Conservation (phyloP, 2,888 invertebrate species). For the Seira ritae region DNA sequence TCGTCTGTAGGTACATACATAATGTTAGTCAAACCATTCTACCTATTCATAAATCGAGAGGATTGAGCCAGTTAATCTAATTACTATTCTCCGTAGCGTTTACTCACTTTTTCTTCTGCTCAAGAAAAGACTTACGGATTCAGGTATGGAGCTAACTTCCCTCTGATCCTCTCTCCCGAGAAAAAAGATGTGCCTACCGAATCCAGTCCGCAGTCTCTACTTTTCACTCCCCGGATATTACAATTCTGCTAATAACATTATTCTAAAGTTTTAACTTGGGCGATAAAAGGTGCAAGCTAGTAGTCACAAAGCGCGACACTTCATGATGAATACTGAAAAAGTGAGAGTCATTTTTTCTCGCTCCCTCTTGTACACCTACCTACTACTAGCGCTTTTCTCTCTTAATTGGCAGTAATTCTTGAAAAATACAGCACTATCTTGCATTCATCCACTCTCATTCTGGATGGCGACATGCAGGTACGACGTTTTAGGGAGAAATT, state of each 20-base stretch:
- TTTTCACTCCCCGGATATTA: not conserved
- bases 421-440: not conserved
- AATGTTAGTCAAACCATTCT: too few species aligned
- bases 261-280: not conserved
- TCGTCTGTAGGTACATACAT: too few species aligned
- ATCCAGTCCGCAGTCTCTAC: constrained; percentile 12
- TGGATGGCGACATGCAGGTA: too few species aligned
- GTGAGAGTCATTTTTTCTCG: not conserved
- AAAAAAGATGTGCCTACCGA: too few species aligned
- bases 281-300: not conserved
- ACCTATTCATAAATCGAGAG: constrained; percentile 41
- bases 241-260: not conserved
- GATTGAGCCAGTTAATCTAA: constrained; percentile 54
- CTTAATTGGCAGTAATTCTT: not conserved
- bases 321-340: constrained; percentile 47
- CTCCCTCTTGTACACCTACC: not conserved
- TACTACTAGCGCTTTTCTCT: not conserved
- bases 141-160: constrained; percentile 43
- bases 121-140: constrained; percentile 31
- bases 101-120: constrained; percentile 40
- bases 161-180: not conserved
- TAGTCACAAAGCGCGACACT: constrained; percentile 27
- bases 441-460: not conserved
- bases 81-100: constrained; percentile 46
- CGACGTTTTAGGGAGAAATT: too few species aligned